Evolutionary conservation across 1,140 invertebrate genomes (phyloP), one percentile per base, ranked within the genome.

Genomic region (Drosophila burlai): DNA sequence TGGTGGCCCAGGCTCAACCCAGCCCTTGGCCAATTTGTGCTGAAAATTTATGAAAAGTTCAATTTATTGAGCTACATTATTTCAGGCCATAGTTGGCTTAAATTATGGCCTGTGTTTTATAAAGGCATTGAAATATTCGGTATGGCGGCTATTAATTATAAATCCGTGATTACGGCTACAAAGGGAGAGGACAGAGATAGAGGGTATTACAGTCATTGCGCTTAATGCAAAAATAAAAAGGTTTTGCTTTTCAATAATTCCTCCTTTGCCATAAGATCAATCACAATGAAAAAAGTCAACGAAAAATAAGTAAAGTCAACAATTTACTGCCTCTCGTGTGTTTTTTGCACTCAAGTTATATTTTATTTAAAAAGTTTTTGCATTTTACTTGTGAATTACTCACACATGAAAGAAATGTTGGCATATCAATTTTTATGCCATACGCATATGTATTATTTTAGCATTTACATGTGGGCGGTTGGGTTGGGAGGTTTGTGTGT

Each of bases 31-130:
- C 84, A 89, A 89, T 84, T 90, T 84, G 68, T 72, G 77, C 67
- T 89, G 74, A 84, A 84, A 90, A 90, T 89, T 81, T 90, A 89
- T 89, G 84, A 89, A 89, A 90, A 89, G 85, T 89, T 89, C 84
- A 89, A 90, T 89, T 89, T 89, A 89, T 89, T 84, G 85, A 79
- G 66, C 78, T 49, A 78, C 81, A 84, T 89, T 81, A 87, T 83
- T 89, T 83, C 57, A 58, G 77, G 76, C 74, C 73, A 89, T 75
- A 86, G 79, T 85, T 86, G 66, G 42, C 49, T 36, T 57, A 57
- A 57, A 57, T 57, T 57, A 57, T 57, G 46, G 11, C n/a, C 50
- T 62, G 62, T 34, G 57, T 46, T 66, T 40, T 13, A 40, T 49
- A 60, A 36, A 49, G 47, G 49, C n/a, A 36, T 10, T 11, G 16